Percentiles rank a stretch among this genome's conserved stretches.
Conservation (phyloP, 2,113 vertebrate genomes). For the Pholis gunnellus region DNA sequence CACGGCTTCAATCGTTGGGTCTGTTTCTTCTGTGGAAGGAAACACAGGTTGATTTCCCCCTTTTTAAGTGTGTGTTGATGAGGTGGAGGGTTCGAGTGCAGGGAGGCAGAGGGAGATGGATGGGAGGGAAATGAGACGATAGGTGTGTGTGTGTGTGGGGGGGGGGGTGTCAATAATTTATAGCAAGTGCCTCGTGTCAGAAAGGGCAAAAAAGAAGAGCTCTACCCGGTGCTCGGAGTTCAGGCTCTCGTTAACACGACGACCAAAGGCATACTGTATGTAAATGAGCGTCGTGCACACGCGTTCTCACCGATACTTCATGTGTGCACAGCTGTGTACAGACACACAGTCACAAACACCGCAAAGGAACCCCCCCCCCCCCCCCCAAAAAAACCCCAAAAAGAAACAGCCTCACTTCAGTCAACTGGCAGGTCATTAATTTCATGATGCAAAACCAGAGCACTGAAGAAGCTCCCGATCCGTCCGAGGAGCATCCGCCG, state of each 20-base stretch:
- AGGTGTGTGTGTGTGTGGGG: slow-evolving; percentile 15
- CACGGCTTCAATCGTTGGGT: slow-evolving; percentile 77
- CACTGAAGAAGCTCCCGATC: slow-evolving; percentile 58
- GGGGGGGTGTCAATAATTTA: slow-evolving; percentile 70
- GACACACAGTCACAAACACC: slow-evolving; percentile 56
- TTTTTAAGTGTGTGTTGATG: slow-evolving; percentile 65
- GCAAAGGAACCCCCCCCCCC: slow-evolving; percentile 1
- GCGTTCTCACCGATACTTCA: slow-evolving; percentile 28
- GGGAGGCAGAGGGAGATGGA: slow-evolving; percentile 55
- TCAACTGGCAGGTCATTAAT: slow-evolving; percentile 83
- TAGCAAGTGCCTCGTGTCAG: slow-evolving; percentile 70
- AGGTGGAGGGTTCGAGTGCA: slow-evolving; percentile 35
- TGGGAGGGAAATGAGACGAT: slow-evolving; percentile 61
- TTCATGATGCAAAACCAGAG: slow-evolving; percentile 74
- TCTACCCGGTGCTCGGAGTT: slow-evolving; percentile 36
- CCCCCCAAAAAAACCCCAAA: no score
- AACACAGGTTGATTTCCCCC: slow-evolving; percentile 69
- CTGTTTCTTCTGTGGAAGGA: slow-evolving; percentile 50
- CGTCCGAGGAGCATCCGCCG: slow-evolving; percentile 54
- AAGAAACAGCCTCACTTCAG: slow-evolving; percentile 59
- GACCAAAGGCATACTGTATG: slow-evolving; percentile 72
- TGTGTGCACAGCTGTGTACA: slow-evolving; percentile 42
- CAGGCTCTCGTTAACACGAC: slow-evolving; percentile 72
- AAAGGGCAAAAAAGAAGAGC: slow-evolving; percentile 66
- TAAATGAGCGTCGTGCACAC: slow-evolving; percentile 59